These are phyloP conservation scores for Plusia festucae DNA, from an alignment of 2,888 invertebrate genomes.

Conservation along the genomic window DNA sequence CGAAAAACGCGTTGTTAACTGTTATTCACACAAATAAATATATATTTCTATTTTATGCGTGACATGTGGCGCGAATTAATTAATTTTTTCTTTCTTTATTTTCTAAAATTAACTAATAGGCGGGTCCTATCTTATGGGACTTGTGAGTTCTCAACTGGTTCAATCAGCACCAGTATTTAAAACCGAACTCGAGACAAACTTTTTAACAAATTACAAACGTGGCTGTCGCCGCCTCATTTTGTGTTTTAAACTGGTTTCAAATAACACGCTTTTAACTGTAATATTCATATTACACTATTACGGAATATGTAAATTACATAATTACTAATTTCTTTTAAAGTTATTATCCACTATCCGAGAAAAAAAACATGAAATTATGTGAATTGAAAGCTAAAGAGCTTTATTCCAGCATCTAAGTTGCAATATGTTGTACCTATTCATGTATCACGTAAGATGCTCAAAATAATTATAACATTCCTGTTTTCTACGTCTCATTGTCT, in stretches of 20 bases:
- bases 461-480: no score
- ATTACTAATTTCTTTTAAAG: neutral
- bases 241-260: constrained; percentile 1
- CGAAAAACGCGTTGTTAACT: no score
- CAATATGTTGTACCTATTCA: no score
- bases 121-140: no score
- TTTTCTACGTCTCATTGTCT: neutral
- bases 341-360: neutral
- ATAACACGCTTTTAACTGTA: neutral
- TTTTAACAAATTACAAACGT: neutral
- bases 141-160: neutral
- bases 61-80: no score
- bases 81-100: no score
- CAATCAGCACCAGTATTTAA: neutral
- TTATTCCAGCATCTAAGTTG: neutral
- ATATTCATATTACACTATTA: neutral
- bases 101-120: no score
- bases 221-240: neutral
- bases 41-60: no score
- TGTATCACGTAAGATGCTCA: no score
- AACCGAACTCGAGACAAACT: neutral
- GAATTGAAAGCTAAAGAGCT: neutral
- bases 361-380: neutral
- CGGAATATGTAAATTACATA: constrained; percentile 1
- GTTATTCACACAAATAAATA: no score